Evolutionary conservation across 2,113 vertebrate species (phyloP).

Genomic region (Tamias sibiricus): DNA sequence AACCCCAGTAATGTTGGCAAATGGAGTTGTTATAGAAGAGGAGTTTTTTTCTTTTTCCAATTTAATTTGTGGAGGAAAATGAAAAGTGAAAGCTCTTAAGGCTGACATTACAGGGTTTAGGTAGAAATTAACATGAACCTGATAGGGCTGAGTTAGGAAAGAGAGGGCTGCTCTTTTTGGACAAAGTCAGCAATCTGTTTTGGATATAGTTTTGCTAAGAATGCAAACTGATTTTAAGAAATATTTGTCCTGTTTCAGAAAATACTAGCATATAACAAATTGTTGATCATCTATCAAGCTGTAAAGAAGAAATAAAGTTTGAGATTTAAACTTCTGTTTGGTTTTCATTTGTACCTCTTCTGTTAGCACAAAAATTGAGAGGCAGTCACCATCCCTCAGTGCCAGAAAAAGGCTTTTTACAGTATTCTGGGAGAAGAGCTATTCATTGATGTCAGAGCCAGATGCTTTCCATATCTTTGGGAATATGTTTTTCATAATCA

Average conservation of each 20-base stretch:
- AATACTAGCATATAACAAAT: background rate
- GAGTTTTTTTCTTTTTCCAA: slow-evolving; percentile 25
- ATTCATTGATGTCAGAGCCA: background rate
- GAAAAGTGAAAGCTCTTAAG: background rate
- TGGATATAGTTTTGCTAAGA: background rate
- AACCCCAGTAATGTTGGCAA: background rate
- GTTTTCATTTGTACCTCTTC: background rate
- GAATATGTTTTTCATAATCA: background rate
- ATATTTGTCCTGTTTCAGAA: background rate
- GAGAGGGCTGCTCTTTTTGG: background rate
- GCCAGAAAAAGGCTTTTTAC: background rate
- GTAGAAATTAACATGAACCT: background rate
- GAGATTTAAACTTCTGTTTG: background rate
- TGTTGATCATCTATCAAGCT: background rate
- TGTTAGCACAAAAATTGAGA: background rate
- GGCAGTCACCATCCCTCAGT: background rate
- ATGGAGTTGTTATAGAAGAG: background rate
- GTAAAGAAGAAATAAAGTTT: background rate
- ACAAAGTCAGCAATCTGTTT: background rate
- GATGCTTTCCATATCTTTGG: background rate
- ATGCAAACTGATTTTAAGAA: slow-evolving; percentile 30
- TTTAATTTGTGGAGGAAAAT: background rate
- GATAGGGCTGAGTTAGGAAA: background rate
- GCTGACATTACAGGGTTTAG: background rate
- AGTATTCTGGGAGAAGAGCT: background rate